These are phyloP conservation scores for Platalea minor DNA, from an alignment of 2,797 vertebrate genomes.

Conservation along the genomic window DNA sequence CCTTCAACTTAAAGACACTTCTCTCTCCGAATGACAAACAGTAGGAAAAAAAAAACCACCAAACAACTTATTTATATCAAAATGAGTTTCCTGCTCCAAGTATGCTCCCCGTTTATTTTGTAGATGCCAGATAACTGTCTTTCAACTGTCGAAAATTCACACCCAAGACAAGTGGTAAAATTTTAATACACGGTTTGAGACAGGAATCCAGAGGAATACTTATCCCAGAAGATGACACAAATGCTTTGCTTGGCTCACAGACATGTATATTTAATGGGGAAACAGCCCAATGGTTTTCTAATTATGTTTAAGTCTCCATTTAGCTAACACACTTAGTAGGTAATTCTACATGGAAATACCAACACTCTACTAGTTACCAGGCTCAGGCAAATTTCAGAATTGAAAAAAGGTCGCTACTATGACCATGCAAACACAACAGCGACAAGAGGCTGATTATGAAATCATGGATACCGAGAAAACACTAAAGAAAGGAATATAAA, in stretches of 20 bases:
- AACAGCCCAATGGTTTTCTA: neutral
- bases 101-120: neutral
- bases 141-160: slow-evolving; percentile 41
- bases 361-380: neutral
- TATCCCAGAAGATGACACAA: neutral
- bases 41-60: neutral
- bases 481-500: neutral
- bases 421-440: neutral
- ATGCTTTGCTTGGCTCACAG: neutral
- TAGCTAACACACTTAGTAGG: neutral
- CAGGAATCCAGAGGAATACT: slow-evolving; percentile 1
- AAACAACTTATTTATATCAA: neutral
- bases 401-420: neutral
- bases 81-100: neutral
- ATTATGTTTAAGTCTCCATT: neutral
- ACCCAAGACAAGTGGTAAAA: slow-evolving; percentile 30
- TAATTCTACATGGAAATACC: neutral
- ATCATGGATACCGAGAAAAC: neutral
- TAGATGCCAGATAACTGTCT: slow-evolving; percentile 31
- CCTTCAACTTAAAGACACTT: neutral
- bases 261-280: neutral
- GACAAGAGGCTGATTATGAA: neutral
- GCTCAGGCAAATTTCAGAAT: neutral
- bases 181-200: neutral
- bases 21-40: neutral